These are phyloP conservation scores for Megastigmus dorsalis DNA, from an alignment of 2,888 invertebrate species.

Conservation along the genomic window DNA sequence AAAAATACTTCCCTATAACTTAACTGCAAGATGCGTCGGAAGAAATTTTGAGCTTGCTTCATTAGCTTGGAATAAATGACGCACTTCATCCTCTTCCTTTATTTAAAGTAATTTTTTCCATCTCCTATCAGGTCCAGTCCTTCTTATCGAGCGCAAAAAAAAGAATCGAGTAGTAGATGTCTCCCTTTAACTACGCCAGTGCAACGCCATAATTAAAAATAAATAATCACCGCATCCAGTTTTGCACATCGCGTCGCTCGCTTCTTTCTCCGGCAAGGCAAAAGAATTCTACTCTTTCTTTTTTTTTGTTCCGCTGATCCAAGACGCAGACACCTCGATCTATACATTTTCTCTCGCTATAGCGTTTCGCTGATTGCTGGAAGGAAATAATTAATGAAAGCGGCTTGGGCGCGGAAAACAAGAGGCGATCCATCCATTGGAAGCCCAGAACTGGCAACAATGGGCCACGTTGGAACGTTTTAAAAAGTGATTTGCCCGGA, in stretches of 20 bases:
- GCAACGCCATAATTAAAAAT: constrained; percentile 44
- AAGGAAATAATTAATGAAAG: constrained; percentile 41
- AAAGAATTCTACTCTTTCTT: too few species aligned
- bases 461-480: too few species aligned
- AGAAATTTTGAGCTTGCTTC: neutral
- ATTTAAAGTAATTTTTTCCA: constrained; percentile 3
- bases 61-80: constrained; percentile 2
- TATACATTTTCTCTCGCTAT: too few species aligned
- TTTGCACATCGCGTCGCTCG: neutral
- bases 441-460: too few species aligned
- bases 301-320: neutral
- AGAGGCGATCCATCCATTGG: too few species aligned
- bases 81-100: neutral
- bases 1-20: too few species aligned
- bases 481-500: too few species aligned
- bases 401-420: too few species aligned
- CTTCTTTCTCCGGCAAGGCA: neutral
- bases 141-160: constrained; percentile 1
- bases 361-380: constrained; percentile 10
- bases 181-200: neutral
- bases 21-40: too few species aligned
- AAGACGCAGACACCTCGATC: too few species aligned
- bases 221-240: constrained; percentile 41
- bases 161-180: constrained; percentile 9
- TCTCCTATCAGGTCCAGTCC: neutral